phyloP scores from a whole-genome alignment of 2,888 invertebrate species.

The Diarsia brunnea region DNA sequence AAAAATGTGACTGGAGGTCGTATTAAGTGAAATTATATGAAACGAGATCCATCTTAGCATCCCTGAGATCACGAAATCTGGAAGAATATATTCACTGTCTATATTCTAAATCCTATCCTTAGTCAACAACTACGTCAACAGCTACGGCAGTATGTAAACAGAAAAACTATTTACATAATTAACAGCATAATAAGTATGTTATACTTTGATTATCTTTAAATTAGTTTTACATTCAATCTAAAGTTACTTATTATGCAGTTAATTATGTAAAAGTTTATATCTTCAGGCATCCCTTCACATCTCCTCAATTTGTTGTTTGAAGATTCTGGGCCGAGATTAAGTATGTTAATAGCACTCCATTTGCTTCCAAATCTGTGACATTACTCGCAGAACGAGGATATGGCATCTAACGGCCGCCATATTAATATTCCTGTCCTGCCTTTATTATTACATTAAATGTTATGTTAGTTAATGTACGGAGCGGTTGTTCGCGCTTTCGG shows the following conservation, averaged over 20 bases:
- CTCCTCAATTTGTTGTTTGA: conserved; percentile 4
- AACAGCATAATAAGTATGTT: background rate
- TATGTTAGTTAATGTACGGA: conserved; percentile 49
- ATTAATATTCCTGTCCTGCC: conserved; percentile 53
- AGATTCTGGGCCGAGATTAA: conserved; percentile 12
- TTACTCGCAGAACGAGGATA: conserved; percentile 41
- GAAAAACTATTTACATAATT: background rate
- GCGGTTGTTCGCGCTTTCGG: conserved; percentile 36
- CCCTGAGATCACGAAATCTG: background rate
- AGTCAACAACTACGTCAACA: background rate
- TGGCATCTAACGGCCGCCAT: conserved; percentile 43
- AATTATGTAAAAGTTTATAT: no score
- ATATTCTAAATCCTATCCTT: background rate
- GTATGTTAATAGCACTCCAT: conserved; percentile 34
- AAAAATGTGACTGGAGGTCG: background rate
- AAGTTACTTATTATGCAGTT: no score
- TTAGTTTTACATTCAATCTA: no score
- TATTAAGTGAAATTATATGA: no score
- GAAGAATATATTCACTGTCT: no score
- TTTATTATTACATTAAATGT: conserved; percentile 59
- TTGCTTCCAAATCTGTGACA: conserved; percentile 42
- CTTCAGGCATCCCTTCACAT: background rate
- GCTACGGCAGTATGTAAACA: background rate
- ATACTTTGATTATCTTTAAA: background rate
- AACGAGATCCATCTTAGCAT: background rate